Conservation (phyloP, 2,888 invertebrate species). For the Epiblema foenella region DNA sequence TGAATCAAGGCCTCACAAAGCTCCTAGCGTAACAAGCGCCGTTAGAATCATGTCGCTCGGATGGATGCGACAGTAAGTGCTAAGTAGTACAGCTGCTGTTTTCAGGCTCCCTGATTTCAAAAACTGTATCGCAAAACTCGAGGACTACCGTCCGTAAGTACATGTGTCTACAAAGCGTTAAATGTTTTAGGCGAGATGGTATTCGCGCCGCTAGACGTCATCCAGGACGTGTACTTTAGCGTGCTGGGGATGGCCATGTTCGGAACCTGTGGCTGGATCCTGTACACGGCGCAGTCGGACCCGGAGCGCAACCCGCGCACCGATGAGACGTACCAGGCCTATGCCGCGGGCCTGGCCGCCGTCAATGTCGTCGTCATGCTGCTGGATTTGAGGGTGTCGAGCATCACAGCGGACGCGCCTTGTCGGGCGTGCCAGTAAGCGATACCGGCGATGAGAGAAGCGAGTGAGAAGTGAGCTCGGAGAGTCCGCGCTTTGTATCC, state of each 20-base stretch:
- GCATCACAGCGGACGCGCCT: constrained; percentile 55
- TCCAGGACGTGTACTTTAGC: constrained; percentile 79
- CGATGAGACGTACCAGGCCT: constrained; percentile 64
- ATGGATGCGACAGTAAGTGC: neutral
- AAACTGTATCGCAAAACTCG: neutral
- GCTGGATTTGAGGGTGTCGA: constrained; percentile 74
- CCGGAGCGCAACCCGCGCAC: constrained; percentile 62
- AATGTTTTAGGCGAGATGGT: constrained; percentile 77
- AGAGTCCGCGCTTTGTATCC: no score
- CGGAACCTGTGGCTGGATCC: constrained; percentile 67
- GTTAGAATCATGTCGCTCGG: neutral
- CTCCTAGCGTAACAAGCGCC: neutral
- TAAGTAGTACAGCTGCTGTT: neutral
- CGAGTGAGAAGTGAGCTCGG: neutral
- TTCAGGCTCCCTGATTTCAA: neutral
- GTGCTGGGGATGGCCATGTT: constrained; percentile 70
- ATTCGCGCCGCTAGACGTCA: constrained; percentile 76
- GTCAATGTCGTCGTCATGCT: constrained; percentile 69
- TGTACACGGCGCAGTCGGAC: constrained; percentile 62
- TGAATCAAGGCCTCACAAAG: neutral
- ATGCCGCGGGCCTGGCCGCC: constrained; percentile 63
- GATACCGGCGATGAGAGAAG: constrained; percentile 13
- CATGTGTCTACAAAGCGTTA: constrained; percentile 40
- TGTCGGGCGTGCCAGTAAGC: constrained; percentile 65
- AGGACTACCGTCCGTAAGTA: neutral